phyloP scores from a whole-genome alignment of 1,140 invertebrate species.

The Drosophila subpulchrella region DNA sequence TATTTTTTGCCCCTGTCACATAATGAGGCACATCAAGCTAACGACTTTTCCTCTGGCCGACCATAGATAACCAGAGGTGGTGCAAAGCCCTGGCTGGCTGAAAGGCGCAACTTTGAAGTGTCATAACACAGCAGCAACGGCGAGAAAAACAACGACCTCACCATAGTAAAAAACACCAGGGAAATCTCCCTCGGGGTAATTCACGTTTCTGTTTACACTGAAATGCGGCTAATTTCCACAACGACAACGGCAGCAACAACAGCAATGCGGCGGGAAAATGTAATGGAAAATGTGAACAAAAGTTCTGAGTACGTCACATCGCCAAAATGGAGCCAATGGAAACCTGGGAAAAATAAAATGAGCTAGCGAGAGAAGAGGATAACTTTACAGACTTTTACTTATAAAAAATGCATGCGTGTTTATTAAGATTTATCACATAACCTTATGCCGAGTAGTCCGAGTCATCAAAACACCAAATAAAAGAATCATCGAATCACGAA shows the following conservation, averaged over 20 bases:
- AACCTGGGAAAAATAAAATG: conserved; percentile 14
- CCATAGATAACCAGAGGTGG: conserved; percentile 36
- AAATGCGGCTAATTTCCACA: conserved; percentile 69
- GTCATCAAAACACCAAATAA: too few relatives aligned
- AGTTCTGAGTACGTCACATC: conserved; percentile 55
- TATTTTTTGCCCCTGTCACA: conserved; percentile 40
- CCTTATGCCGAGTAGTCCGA: too few relatives aligned
- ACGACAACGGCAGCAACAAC: conserved; percentile 32
- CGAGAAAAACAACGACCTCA: conserved; percentile 32
- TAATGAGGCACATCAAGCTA: conserved; percentile 68
- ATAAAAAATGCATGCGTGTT: neutral
- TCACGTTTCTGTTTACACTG: conserved; percentile 63
- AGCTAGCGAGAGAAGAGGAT: neutral
- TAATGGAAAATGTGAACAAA: conserved; percentile 55
- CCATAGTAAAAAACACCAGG: conserved; percentile 24
- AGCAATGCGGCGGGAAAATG: conserved; percentile 34
- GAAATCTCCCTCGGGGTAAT: conserved; percentile 53
- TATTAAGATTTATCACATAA: too few relatives aligned
- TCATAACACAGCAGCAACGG: conserved; percentile 58
- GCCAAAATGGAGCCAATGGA: conserved; percentile 28
- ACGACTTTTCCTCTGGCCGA: conserved; percentile 43
- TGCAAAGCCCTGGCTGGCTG: neutral
- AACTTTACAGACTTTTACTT: neutral
- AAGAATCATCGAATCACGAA: too few relatives aligned
- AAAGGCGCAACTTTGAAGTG: conserved; percentile 53